Conservation (phyloP, 1,140 invertebrate genomes). For the Brachionus paranguensis region DNA sequence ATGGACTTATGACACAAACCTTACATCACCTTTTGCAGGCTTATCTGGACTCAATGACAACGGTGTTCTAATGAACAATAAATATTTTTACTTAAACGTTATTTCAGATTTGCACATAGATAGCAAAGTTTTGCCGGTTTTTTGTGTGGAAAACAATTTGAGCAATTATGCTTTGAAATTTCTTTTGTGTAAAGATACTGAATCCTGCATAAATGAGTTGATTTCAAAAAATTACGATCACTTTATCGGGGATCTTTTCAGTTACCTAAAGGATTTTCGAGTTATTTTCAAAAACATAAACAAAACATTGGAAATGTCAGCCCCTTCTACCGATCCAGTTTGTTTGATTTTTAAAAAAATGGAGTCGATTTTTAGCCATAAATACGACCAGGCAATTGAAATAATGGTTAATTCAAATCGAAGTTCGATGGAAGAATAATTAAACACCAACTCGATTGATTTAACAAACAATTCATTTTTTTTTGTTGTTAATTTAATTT, state of each 20-base stretch:
- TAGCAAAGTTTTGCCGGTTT: background rate
- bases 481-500: background rate
- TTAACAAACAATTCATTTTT: background rate
- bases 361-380: background rate
- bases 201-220: background rate
- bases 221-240: background rate
- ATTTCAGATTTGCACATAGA: background rate
- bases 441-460: background rate
- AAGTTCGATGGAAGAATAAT: background rate
- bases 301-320: background rate
- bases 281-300: background rate
- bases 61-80: background rate
- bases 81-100: background rate
- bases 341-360: background rate
- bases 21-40: background rate
- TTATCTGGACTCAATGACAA: background rate
- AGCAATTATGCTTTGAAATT: conserved; percentile 3
- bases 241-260: background rate
- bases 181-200: background rate
- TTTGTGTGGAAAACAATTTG: background rate
- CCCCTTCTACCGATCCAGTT: background rate
- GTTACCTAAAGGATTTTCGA: background rate
- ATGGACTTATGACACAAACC: background rate
- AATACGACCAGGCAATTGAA: background rate
- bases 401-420: background rate